Base-by-base conservation (phyloP, 2,888 invertebrate species). In the Orthosia incerta region DNA sequence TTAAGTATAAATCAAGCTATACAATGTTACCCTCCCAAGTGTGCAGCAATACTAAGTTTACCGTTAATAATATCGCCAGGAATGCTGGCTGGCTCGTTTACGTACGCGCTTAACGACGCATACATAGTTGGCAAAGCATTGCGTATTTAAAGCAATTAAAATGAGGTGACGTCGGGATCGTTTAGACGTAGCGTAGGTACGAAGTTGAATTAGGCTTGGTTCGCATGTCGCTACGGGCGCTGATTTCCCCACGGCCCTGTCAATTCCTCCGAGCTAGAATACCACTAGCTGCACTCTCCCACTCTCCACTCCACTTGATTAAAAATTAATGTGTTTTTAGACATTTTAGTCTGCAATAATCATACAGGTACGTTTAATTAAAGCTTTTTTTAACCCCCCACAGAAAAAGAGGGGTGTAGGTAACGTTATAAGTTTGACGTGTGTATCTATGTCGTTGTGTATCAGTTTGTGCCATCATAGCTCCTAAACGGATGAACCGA, bases 171-270 rank as follows among this genome's bases (percentile, higher is more conserved):
- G 80, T 75, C 46, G 80, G 66, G 76, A 78, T 86, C 78, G 80
- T 82, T 84, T 83, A 84, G 82, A 71, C 57, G 80, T 63, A n/a
- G 62, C 65, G 76, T 82, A 85, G 86, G 86, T 85, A 86, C 83
- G 84, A 86, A 89, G 88, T 87, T 86, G 88, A 89, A 88, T 91
- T 89, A 88, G 90, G 88, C 88, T 83, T 82, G 86, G 90, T 87
- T 87, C 88, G 89, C 89, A 89, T 89, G 91, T 87, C 87, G 88
- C 83, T 59, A 81, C 85, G 79, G 79, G 72, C 86, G 85, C 80
- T 94, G 94, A 94, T 94, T 94, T 94, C 94, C 94, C 94, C 71
- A 79, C 85, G 91, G 94, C 83, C 91, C 85, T 86, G 90, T 90
- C 91, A 91, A 93, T 90, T 88, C 89, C 89, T 86, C 85, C 80